Base-by-base conservation (phyloP, 2,888 invertebrate species). In the Helobdella robusta region DNA sequence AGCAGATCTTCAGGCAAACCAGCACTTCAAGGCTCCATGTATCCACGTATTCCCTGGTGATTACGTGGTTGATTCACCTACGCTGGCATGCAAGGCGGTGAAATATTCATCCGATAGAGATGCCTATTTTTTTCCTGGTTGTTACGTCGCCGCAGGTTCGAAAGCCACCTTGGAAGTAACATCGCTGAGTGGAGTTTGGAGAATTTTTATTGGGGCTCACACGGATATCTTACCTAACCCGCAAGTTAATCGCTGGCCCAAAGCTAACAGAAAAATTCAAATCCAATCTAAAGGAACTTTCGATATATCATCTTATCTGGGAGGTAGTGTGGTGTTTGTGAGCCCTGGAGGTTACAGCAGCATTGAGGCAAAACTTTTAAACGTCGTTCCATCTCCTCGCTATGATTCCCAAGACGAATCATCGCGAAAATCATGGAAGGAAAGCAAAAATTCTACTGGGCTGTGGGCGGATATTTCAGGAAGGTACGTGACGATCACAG, bases 391-490 rank as follows among this genome's bases (percentile, higher is more conserved):
- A 32, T 59, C 67, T 32, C 70, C 70, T 2, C 40, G 36, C 4
- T 71, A 64, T 65, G 58, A 68, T 28, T 23, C 66, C 6, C 40
- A n/a, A 1, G 59, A 65, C 25, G 44, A 25, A 6, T 32, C 32
- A 18, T 2, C 18, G 25, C 32, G 52, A 11, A 36, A 15, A 3
- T 35, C 18, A 2, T 71, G 70, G 70, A 34, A 64, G 23, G 34
- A 48, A 18, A 59, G 58, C 8, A 34, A 58, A 18, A 23, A 58
- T 4, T 46, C 63, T 11, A 64, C 68, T 11, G 68, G 68, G 15
- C 52, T 68, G 15, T 72, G 72, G 72, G 70, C 69, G 46, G 72
- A 72, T 56, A 59, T 72, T 18, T 56, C 62, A 40, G 72, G 72
- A 30, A 62, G 66, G 20, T 50, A 66, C n/a, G 58, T 72, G 44